These are phyloP conservation scores for Drosophila nigromelanica DNA, from an alignment of 1,140 invertebrate species.

Conservation along the genomic window DNA sequence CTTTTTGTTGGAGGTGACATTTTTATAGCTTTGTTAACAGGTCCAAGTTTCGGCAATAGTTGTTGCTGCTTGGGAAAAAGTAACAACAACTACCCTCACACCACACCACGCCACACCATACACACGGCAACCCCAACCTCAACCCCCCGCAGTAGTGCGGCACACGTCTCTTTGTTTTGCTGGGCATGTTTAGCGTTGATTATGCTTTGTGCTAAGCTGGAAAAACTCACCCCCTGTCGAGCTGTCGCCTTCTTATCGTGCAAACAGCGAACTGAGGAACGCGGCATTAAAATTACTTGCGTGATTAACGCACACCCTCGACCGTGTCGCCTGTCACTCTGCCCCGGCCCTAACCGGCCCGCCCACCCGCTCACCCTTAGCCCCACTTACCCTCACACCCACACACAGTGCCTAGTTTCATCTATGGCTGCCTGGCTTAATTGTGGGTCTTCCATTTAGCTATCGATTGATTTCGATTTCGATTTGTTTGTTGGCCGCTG, in stretches of 20 bases:
- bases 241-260: constrained; percentile 62
- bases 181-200: constrained; percentile 78
- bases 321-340: constrained; percentile 43
- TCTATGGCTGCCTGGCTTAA: constrained; percentile 80
- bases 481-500: constrained; percentile 48
- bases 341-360: not conserved
- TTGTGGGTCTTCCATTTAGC: constrained; percentile 78
- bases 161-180: constrained; percentile 67
- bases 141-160: too few relatives aligned
- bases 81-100: too few relatives aligned
- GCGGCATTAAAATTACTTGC: constrained; percentile 79
- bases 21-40: constrained; percentile 81
- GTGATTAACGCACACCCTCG: constrained; percentile 79
- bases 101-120: not conserved
- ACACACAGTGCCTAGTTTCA: constrained; percentile 55
- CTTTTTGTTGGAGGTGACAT: constrained; percentile 66
- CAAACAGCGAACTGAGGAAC: constrained; percentile 30
- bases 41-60: constrained; percentile 20
- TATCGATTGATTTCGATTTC: constrained; percentile 66
- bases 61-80: too few relatives aligned
- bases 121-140: not conserved
- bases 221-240: constrained; percentile 60
- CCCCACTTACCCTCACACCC: too few relatives aligned
- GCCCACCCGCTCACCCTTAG: not conserved
- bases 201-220: constrained; percentile 64